Evolutionary conservation across 2,888 invertebrate genomes (phyloP).

Genomic region (Thecophora atra): DNA sequence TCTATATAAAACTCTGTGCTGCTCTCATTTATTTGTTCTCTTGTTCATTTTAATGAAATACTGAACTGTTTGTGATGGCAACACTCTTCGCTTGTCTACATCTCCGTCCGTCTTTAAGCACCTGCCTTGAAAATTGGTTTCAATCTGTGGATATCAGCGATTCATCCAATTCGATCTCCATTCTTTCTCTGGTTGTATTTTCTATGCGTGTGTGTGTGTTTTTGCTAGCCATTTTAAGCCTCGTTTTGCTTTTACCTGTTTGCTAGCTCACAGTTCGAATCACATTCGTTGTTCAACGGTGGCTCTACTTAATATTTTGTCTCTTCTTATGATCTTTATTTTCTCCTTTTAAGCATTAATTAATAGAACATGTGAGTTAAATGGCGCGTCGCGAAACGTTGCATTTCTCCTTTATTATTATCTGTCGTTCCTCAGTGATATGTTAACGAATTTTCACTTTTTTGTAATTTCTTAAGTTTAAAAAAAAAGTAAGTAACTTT

Average conservation of each 20-base stretch:
- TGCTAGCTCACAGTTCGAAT: neutral
- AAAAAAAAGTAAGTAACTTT: too few relatives aligned
- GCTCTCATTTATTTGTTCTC: too few relatives aligned
- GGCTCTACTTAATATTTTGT: neutral
- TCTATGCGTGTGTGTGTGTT: neutral
- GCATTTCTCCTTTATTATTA: neutral
- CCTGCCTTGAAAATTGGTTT: slow-evolving; percentile 16
- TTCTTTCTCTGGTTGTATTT: neutral
- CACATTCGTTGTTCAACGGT: neutral
- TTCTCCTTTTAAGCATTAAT: neutral
- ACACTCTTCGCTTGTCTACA: neutral
- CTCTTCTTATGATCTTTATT: neutral
- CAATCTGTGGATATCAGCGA: neutral
- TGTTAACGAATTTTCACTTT: neutral
- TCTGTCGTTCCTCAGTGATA: neutral
- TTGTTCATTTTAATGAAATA: too few relatives aligned
- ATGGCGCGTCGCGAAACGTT: neutral
- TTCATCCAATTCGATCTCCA: neutral
- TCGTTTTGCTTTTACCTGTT: slow-evolving; percentile 1
- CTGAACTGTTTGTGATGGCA: neutral
- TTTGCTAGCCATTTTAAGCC: neutral
- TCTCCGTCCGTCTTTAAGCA: neutral
- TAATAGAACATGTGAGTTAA: slow-evolving; percentile 5
- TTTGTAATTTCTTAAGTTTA: neutral
- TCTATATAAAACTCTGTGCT: too few relatives aligned